A percentile compares a stretch with the other conserved stretches of the same genome.
Conservation (phyloP, 2,797 vertebrate species). For the Aythya fuligula region DNA sequence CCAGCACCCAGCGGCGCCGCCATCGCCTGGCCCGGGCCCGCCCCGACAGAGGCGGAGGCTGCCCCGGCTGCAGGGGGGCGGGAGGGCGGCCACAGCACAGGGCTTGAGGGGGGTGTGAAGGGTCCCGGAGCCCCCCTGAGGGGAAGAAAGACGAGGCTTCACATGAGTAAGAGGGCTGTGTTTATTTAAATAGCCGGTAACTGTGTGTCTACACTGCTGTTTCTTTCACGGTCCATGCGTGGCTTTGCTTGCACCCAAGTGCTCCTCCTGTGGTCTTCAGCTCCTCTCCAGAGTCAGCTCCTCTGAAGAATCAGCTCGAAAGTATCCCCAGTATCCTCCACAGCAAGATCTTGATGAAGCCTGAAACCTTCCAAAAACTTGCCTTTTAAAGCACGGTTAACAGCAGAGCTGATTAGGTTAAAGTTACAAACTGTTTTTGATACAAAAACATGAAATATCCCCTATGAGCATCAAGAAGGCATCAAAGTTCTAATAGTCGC, state of each 20-base stretch:
- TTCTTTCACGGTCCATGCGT: background rate
- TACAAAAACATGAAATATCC: conserved; percentile 73
- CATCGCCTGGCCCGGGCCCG: background rate
- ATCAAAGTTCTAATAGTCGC: conserved; percentile 59
- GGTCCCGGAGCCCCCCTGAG: no score
- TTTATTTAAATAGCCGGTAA: no score
- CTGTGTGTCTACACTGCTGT: background rate
- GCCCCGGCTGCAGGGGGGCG: no score
- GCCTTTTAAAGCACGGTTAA: conserved; percentile 17
- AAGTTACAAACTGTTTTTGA: conserved; percentile 66
- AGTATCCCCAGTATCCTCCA: background rate
- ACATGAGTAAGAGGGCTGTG: no score
- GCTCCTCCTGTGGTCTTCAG: background rate
- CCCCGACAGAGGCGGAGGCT: background rate
- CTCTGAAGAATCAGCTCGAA: background rate
- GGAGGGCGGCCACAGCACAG: no score
- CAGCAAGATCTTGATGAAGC: background rate
- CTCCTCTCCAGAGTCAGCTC: background rate
- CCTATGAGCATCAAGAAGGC: conserved; percentile 65
- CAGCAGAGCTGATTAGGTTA: conserved; percentile 11
- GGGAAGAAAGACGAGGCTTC: no score
- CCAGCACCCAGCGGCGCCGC: background rate
- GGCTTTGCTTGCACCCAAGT: background rate
- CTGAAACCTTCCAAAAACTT: background rate
- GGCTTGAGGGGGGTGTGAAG: no score